Conservation (phyloP, 1,140 invertebrate species). For the Rhopalosiphum maidis region DNA sequence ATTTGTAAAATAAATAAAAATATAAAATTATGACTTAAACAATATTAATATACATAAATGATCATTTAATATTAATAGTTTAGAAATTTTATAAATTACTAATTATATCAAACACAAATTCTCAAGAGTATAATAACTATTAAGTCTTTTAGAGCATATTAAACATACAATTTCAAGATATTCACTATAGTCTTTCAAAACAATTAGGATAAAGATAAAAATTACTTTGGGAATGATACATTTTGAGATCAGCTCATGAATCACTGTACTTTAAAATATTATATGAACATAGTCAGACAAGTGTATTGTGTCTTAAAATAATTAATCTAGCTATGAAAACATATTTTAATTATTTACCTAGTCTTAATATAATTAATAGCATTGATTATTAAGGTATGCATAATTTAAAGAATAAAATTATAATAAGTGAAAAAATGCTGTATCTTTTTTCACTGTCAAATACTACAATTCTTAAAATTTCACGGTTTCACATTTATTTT, state of each 20-base stretch:
- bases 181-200: slow-evolving; percentile 4
- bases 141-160: neutral
- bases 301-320: neutral
- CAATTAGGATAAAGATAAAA: neutral
- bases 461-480: neutral
- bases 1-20: neutral
- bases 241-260: slow-evolving; percentile 10
- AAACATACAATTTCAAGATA: neutral
- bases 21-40: neutral
- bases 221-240: slow-evolving; percentile 27
- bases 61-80: neutral
- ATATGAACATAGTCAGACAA: neutral
- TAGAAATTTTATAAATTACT: neutral
- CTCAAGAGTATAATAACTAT: neutral
- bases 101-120: neutral
- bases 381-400: neutral
- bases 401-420: neutral
- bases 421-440: neutral
- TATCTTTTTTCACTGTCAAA: neutral
- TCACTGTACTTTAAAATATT: neutral
- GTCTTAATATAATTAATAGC: neutral
- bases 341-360: neutral
- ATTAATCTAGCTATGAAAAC: neutral
- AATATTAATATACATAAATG: neutral
- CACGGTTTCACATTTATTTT: neutral